These are phyloP conservation scores for Craseonycteris thonglongyai DNA, from an alignment of 2,113 vertebrate species.

Conservation along the genomic window DNA sequence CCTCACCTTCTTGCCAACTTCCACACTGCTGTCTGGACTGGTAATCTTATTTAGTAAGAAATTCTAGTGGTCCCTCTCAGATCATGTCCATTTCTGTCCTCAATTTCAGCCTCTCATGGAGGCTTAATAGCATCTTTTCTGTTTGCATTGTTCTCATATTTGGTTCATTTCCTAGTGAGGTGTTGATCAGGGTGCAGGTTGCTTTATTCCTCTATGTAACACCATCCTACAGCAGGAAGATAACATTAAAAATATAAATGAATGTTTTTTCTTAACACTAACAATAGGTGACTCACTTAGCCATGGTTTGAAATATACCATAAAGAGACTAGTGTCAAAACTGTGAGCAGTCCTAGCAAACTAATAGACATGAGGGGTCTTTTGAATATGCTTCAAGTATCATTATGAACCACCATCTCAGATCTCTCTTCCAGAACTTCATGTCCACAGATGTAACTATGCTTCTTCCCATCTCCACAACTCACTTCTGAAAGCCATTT, in stretches of 20 bases:
- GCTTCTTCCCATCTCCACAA: background rate
- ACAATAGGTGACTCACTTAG: background rate
- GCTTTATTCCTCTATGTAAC: background rate
- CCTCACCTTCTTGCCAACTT: background rate
- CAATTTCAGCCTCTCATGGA: background rate
- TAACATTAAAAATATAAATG: background rate
- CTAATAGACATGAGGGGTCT: background rate
- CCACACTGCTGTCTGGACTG: no score
- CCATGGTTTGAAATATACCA: background rate
- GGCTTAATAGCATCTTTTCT: background rate
- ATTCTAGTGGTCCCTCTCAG: background rate
- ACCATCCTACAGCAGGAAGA: background rate
- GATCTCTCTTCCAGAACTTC: background rate
- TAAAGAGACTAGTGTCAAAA: background rate
- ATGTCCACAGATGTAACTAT: background rate
- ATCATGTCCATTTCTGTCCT: background rate
- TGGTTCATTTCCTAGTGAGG: background rate
- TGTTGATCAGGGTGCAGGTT: background rate
- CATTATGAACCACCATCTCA: background rate
- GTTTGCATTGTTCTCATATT: background rate
- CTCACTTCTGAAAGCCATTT: background rate
- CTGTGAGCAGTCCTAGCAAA: background rate
- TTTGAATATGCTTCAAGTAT: background rate
- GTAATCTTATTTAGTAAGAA: background rate
- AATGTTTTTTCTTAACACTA: background rate